phyloP scores from a whole-genome alignment of 2,888 invertebrate species.

The Adelphocoris suturalis region DNA sequence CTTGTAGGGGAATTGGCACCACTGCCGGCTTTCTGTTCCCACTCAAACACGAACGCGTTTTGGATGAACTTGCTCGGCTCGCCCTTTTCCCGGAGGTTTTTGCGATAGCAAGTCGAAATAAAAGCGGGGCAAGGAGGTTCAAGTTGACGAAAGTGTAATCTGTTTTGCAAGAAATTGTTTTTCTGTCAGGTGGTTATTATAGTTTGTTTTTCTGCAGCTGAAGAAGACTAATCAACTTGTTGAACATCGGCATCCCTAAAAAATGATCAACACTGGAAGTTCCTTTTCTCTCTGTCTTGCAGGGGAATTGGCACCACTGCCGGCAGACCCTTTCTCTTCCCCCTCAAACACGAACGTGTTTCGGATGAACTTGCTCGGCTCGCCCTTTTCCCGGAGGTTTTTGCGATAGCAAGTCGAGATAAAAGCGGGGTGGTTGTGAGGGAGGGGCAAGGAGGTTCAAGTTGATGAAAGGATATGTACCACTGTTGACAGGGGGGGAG shows the following conservation, averaged over 20 bases:
- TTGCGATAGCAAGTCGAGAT: constrained; percentile 22
- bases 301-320: no score
- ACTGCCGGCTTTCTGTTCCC: no score
- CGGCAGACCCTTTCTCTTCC: no score
- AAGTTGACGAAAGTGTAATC: constrained; percentile 64
- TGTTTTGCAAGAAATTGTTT: no score
- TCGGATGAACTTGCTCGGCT: constrained; percentile 5
- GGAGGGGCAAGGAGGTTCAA: constrained; percentile 14
- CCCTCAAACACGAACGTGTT: neutral
- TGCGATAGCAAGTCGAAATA: constrained; percentile 18
- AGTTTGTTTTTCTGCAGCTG: no score
- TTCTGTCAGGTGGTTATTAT: no score
- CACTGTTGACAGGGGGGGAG: constrained; percentile 66
- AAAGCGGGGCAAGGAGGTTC: constrained; percentile 30
- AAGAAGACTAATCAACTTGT: no score
- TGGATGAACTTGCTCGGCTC: neutral
- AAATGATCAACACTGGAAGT: no score
- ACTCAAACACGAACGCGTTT: neutral
- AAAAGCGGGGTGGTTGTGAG: constrained; percentile 19
- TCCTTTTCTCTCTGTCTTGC: no score
- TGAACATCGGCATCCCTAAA: no score
- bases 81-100: neutral
- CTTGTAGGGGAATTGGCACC: no score
- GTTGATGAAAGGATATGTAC: constrained; percentile 68
- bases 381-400: neutral